Evolutionary conservation across 1,140 invertebrate genomes (phyloP).

Genomic region (Aphaenogaster floridana): DNA sequence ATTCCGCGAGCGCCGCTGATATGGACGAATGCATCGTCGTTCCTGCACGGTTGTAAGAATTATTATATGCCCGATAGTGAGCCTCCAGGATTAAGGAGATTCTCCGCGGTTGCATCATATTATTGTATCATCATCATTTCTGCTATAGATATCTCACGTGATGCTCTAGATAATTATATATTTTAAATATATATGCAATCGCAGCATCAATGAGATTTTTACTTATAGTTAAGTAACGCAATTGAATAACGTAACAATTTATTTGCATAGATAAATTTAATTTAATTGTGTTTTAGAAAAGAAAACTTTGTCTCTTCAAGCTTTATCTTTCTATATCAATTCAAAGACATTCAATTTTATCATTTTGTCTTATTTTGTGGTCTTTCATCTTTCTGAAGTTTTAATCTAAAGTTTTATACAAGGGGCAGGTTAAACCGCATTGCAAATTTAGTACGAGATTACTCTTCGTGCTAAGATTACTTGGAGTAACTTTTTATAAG

Average conservation of each 20-base stretch:
- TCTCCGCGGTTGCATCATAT: neutral
- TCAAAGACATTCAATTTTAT: neutral
- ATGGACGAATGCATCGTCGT: conserved; percentile 39
- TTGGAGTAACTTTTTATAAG: neutral
- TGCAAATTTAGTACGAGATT: conserved; percentile 19
- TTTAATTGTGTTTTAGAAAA: neutral
- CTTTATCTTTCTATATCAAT: neutral
- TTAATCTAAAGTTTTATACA: conserved; percentile 25
- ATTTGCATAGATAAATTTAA: neutral
- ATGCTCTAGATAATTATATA: neutral
- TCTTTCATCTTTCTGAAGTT: neutral
- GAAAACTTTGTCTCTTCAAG: neutral
- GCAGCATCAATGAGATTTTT: neutral
- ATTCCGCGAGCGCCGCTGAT: conserved; percentile 63
- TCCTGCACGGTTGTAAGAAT: neutral
- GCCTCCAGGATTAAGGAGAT: conserved; percentile 4
- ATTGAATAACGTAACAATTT: neutral
- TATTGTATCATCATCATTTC: neutral
- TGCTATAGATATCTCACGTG: neutral
- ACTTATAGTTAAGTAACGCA: neutral
- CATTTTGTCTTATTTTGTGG: neutral
- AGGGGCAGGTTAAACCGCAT: neutral
- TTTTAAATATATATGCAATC: neutral
- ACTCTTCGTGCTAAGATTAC: neutral
- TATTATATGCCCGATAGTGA: conserved; percentile 53